phyloP scores from a whole-genome alignment of 2,888 invertebrate species.

The Hecatera dysodea region DNA sequence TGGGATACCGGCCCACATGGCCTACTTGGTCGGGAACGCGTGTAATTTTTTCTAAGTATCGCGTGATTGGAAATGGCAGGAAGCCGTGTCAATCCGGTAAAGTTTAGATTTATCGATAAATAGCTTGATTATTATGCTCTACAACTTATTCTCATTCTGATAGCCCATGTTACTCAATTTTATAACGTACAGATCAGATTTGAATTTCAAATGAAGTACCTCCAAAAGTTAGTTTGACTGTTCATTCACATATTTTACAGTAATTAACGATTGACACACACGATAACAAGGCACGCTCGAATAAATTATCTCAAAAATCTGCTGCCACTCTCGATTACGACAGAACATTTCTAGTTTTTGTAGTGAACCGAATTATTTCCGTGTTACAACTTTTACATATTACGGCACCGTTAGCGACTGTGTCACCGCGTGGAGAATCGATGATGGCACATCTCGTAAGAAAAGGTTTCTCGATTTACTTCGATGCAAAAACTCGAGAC shows the following conservation, averaged over 20 bases:
- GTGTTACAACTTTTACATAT: conserved; percentile 71
- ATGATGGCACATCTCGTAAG: conserved; percentile 71
- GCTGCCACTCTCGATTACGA: conserved; percentile 58
- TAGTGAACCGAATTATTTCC: conserved; percentile 63
- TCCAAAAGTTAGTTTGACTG: conserved; percentile 30
- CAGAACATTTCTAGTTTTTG: conserved; percentile 60
- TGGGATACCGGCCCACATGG: conserved; percentile 62
- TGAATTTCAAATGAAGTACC: conserved; percentile 50
- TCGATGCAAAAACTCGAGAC: conserved; percentile 81
- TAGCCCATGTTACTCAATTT: conserved; percentile 34
- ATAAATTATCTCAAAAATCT: conserved; percentile 59
- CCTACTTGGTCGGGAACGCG: conserved; percentile 42
- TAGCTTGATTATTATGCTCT: conserved; percentile 28
- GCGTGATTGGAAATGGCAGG: conserved; percentile 3
- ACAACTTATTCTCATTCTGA: conserved; percentile 27
- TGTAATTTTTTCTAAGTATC: conserved; percentile 30
- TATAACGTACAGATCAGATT: conserved; percentile 34
- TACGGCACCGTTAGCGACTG: conserved; percentile 70
- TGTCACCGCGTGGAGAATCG: conserved; percentile 76
- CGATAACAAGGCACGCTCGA: conserved; percentile 56
- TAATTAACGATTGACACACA: conserved; percentile 61
- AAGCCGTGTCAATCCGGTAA: background rate
- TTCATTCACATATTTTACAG: conserved; percentile 53
- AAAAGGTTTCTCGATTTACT: conserved; percentile 73
- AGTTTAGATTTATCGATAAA: background rate